Evolutionary conservation across 64 coral and sea anemone genomes (phyloP), one percentile per base, ranked within the genome.

Genomic region (Montipora efflorescens): DNA sequence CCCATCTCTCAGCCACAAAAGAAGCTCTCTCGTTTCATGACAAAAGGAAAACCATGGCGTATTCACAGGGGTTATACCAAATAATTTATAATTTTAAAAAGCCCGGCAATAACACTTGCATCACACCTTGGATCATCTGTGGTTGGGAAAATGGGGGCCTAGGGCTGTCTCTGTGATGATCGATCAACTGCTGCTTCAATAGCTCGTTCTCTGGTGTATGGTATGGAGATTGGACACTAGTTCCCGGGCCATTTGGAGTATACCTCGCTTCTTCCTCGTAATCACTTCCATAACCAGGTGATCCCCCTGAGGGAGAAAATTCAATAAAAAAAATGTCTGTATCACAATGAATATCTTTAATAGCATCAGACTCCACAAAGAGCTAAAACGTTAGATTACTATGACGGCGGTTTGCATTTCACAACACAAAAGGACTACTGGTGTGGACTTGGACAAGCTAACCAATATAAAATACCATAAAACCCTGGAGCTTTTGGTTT

Each of bases 241-340:
- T 51, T 7, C 67, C 87, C 53, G 90, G 80, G 5, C 93, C 95
- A 69, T 97, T 97, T 21, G 93, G 72, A 22, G 92, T 79, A 10
- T 48, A 67, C 50, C 80, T 70, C 1, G 92, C 25, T 22, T 97
- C 95, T 47, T 94, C 95, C 47, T 97, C 95, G 47, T 94, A 81
- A 90, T 97, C 95, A 79, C 95, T 94, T 5, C 95, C 95, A 66
- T 92, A 97, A 74, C 92, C 84, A 47, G 66, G 62, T 15, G 82
- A 71, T 49, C 67, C 82, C 5, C 28, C 82, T 71, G 19, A 86
- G 47, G 8, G 46, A 20, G 10, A 70, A 51, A n/a, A 21, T 64
- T 5, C 43, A 3, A 48, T 10, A 0, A 84, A 22, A 21, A 2
- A 66, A 2, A 4, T 59, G 53, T 57, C 11, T 57, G 7, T 8